Evolutionary conservation across 2,797 vertebrate genomes (phyloP).

Genomic region (Galagoides demidoff): DNA sequence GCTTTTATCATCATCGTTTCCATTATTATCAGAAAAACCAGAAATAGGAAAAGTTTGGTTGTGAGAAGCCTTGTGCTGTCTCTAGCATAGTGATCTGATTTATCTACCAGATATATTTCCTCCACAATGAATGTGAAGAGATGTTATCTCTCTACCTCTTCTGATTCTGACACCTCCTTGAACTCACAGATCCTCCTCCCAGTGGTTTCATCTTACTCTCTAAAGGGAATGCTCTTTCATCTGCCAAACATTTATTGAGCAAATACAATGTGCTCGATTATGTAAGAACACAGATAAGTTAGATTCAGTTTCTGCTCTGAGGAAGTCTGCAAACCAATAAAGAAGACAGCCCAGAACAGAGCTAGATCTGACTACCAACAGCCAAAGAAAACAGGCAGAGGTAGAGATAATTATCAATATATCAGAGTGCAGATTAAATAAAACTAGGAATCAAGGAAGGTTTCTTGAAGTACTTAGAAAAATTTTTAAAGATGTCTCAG

Average conservation of each 20-base stretch:
- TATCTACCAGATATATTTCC: neutral
- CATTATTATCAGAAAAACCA: neutral
- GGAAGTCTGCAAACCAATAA: neutral
- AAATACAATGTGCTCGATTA: neutral
- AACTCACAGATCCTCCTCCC: neutral
- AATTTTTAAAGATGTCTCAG: neutral
- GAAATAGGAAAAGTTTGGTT: neutral
- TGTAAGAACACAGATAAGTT: neutral
- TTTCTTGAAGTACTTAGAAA: neutral
- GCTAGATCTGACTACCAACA: neutral
- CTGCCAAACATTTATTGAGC: neutral
- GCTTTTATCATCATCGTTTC: neutral
- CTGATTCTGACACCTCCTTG: neutral
- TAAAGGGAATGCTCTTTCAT: neutral
- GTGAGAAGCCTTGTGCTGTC: neutral
- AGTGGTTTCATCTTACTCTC: neutral
- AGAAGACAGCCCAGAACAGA: neutral
- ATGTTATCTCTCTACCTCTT: neutral
- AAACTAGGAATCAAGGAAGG: neutral
- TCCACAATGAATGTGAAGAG: neutral
- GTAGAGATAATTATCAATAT: neutral
- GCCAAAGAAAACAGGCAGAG: neutral
- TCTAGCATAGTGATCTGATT: accelerated
- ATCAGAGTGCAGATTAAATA: neutral
- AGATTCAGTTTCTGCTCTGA: neutral